Conservation (phyloP, 64 coral and sea anemone species). For the Catalaphyllia jardinei region DNA sequence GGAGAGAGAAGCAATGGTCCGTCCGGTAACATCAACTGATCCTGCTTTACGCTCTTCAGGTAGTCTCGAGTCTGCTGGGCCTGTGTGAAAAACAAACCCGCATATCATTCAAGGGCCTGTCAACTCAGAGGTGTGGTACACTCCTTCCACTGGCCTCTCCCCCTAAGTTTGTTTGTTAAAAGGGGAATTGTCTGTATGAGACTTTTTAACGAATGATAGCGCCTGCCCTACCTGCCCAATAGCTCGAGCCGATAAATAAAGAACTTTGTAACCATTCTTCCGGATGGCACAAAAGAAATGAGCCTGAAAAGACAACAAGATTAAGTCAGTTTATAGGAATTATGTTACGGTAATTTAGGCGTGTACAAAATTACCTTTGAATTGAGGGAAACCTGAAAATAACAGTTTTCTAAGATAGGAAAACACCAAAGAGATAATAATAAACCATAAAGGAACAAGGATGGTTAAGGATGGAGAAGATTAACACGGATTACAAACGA, state of each 20-base stretch:
- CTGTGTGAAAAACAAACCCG: conserved; percentile 5
- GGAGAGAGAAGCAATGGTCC: conserved; percentile 90
- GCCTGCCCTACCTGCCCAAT: conserved; percentile 84
- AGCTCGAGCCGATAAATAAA: conserved; percentile 94
- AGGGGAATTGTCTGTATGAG: neutral
- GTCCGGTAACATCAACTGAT: conserved; percentile 87
- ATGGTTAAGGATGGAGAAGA: no score
- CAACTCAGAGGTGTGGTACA: no score
- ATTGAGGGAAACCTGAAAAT: no score
- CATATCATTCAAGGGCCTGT: neutral
- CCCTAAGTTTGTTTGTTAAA: neutral
- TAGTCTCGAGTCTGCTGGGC: conserved; percentile 89
- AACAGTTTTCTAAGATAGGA: no score
- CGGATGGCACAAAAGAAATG: conserved; percentile 94
- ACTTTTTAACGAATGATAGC: neutral
- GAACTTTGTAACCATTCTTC: conserved; percentile 92
- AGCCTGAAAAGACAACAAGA: conserved; percentile 60
- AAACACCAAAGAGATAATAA: no score
- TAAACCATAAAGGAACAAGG: no score
- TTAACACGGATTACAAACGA: no score
- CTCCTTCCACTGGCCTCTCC: no score
- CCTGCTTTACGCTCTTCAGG: conserved; percentile 91
- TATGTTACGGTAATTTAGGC: no score
- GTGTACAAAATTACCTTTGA: no score
- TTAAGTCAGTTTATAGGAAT: no score